These are phyloP conservation scores for Pectinophora gossypiella DNA, from an alignment of 1,140 invertebrate genomes.

Conservation along the genomic window DNA sequence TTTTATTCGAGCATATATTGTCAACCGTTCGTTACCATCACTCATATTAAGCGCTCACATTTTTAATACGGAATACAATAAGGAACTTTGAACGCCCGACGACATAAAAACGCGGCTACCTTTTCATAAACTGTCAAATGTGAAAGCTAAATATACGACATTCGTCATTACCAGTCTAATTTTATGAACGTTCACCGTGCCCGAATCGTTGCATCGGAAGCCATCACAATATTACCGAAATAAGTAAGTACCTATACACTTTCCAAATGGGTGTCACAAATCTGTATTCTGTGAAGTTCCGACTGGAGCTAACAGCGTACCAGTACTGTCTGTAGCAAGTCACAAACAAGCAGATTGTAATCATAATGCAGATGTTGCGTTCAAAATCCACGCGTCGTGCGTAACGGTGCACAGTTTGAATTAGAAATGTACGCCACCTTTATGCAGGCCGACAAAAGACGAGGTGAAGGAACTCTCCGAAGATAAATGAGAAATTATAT, in stretches of 20 bases:
- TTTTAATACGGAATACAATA: slow-evolving; percentile 50
- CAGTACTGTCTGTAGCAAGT: background rate
- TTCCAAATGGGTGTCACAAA: background rate
- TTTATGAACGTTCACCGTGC: slow-evolving; percentile 40
- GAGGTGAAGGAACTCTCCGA: slow-evolving; percentile 63
- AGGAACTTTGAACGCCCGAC: slow-evolving; percentile 33
- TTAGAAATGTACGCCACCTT: slow-evolving; percentile 62
- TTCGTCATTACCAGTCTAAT: slow-evolving; percentile 58
- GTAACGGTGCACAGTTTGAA: slow-evolving; percentile 65
- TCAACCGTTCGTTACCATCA: slow-evolving; percentile 50
- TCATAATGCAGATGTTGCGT: slow-evolving; percentile 20
- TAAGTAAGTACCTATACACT: background rate
- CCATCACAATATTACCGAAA: slow-evolving; percentile 11
- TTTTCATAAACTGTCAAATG: slow-evolving; percentile 60
- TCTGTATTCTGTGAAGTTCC: slow-evolving; percentile 4
- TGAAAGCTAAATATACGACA: slow-evolving; percentile 60
- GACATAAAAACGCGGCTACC: slow-evolving; percentile 50
- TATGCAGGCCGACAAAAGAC: slow-evolving; percentile 55
- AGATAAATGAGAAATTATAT: slow-evolving; percentile 73
- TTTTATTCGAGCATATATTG: slow-evolving; percentile 61
- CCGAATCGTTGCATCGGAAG: too few species aligned
- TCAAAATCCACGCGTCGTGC: slow-evolving; percentile 52
- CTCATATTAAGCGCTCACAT: slow-evolving; percentile 57
- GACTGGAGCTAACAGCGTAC: slow-evolving; percentile 8
- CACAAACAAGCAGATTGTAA: background rate